Percentiles rank a stretch among this genome's conserved stretches.
phyloP scores from a whole-genome alignment of 2,888 invertebrate genomes.

The Noctua fimbriata region DNA sequence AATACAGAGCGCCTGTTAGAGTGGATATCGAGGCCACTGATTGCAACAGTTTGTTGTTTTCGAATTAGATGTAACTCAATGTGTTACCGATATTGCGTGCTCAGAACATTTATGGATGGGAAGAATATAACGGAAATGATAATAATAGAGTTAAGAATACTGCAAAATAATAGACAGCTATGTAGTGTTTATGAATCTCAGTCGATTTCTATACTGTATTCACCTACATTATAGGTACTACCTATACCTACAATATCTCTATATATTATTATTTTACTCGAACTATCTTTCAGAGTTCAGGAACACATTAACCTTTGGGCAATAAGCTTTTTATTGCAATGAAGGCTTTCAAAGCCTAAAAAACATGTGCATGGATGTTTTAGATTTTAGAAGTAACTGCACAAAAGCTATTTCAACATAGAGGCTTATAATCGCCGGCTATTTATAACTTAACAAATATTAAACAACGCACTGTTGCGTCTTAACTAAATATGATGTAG shows the following conservation, averaged over 20 bases:
- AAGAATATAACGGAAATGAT: conserved; percentile 29
- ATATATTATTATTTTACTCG: not conserved
- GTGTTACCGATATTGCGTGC: conserved; percentile 48
- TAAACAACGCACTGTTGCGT: conserved; percentile 32
- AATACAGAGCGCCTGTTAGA: conserved; percentile 38
- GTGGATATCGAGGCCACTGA: conserved; percentile 56
- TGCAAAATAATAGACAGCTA: conserved; percentile 3
- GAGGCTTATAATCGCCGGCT: conserved; percentile 4
- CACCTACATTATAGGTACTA: not conserved
- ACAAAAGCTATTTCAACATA: conserved; percentile 10
- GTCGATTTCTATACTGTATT: not conserved
- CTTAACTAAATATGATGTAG: conserved; percentile 44
- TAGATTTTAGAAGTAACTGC: not conserved
- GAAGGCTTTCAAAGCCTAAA: not conserved
- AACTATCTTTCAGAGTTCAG: conserved; percentile 4
- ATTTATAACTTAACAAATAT: conserved; percentile 45
- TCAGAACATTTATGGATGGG: conserved; percentile 17
- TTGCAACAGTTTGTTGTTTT: conserved; percentile 46
- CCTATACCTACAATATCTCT: not conserved
- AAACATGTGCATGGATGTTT: not conserved
- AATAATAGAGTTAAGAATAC: conserved; percentile 16
- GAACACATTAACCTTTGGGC: not conserved
- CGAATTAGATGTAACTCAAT: conserved; percentile 54
- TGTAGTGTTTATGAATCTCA: not conserved
- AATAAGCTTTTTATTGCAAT: not conserved